Evolutionary conservation across 2,888 invertebrate species (phyloP).

Genomic region (Synanthedon formicaeformis): DNA sequence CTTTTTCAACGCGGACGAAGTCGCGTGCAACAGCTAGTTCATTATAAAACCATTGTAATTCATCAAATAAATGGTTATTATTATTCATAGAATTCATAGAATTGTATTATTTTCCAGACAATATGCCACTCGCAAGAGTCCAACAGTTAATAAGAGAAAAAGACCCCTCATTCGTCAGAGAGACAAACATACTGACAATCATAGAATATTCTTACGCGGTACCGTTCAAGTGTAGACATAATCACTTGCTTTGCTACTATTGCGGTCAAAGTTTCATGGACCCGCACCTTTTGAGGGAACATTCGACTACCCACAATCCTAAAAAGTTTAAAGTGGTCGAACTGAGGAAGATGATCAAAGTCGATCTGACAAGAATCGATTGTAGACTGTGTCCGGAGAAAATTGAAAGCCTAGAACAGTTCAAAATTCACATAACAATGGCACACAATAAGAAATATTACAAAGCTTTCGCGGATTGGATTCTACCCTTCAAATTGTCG

Average conservation of each 20-base stretch:
- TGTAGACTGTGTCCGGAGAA: slow-evolving; percentile 37
- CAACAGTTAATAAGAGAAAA: slow-evolving; percentile 48
- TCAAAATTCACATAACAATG: slow-evolving; percentile 35
- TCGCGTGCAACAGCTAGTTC: no score
- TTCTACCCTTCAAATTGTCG: slow-evolving; percentile 40
- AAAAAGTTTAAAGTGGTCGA: slow-evolving; percentile 50
- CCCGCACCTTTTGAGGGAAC: slow-evolving; percentile 26
- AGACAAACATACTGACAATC: slow-evolving; percentile 47
- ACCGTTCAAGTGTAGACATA: slow-evolving; percentile 56
- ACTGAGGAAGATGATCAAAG: slow-evolving; percentile 52
- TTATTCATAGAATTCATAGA: no score
- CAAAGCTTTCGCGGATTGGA: slow-evolving; percentile 36
- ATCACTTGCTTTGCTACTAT: slow-evolving; percentile 51
- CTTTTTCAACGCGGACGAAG: no score
- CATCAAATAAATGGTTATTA: no score
- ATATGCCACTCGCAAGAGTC: slow-evolving; percentile 39
- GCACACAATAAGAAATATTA: slow-evolving; percentile 45
- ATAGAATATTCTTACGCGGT: slow-evolving; percentile 49
- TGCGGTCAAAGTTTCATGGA: slow-evolving; percentile 40
- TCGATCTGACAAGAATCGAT: slow-evolving; percentile 48
- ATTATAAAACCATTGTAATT: no score
- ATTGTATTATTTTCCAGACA: no score
- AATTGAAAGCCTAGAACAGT: slow-evolving; percentile 36
- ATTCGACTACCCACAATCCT: slow-evolving; percentile 32
- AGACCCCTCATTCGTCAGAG: slow-evolving; percentile 48